Percentiles rank a stretch among this genome's conserved stretches.
Conservation (phyloP, 2,888 invertebrate species). For the Harpagoxenus sublaevis region DNA sequence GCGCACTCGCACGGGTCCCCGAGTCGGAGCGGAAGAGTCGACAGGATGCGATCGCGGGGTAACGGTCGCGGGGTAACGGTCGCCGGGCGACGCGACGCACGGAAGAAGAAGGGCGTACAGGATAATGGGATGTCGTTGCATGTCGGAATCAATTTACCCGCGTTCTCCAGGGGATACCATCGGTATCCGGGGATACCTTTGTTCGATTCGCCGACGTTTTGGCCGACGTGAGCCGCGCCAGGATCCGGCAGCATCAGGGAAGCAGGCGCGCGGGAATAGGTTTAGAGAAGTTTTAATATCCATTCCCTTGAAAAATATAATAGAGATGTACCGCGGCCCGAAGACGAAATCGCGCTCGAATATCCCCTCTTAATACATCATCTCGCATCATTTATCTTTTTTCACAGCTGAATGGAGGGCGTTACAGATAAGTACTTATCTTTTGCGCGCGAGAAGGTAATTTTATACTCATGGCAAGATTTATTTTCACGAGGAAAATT, state of each 20-base stretch:
- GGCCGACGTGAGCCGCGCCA: slow-evolving; percentile 29
- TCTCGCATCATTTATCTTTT: slow-evolving; percentile 38
- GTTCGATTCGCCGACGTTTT: slow-evolving; percentile 61
- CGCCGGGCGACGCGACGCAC: not conserved
- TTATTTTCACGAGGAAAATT: slow-evolving; percentile 41
- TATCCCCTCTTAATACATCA: slow-evolving; percentile 30
- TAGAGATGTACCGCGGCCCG: not conserved
- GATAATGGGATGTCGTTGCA: slow-evolving; percentile 66
- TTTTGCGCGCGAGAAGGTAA: slow-evolving; percentile 31
- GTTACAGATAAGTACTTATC: slow-evolving; percentile 35
- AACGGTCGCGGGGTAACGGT: not conserved
- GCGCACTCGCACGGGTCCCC: not conserved
- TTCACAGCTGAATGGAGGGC: not conserved
- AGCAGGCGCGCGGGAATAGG: not conserved
- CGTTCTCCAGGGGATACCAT: slow-evolving; percentile 39
- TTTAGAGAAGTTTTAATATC: slow-evolving; percentile 35
- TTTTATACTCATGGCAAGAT: slow-evolving; percentile 40
- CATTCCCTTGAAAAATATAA: not conserved
- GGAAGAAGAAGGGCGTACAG: slow-evolving; percentile 42
- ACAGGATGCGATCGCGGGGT: slow-evolving; percentile 16
- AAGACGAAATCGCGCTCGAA: slow-evolving; percentile 36
- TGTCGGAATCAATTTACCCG: slow-evolving; percentile 72
- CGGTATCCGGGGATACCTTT: slow-evolving; percentile 65
- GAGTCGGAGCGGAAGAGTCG: slow-evolving; percentile 13
- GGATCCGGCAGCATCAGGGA: not conserved